Evolutionary conservation across 1,140 invertebrate species (phyloP).

Genomic region (Calliphora vicina): DNA sequence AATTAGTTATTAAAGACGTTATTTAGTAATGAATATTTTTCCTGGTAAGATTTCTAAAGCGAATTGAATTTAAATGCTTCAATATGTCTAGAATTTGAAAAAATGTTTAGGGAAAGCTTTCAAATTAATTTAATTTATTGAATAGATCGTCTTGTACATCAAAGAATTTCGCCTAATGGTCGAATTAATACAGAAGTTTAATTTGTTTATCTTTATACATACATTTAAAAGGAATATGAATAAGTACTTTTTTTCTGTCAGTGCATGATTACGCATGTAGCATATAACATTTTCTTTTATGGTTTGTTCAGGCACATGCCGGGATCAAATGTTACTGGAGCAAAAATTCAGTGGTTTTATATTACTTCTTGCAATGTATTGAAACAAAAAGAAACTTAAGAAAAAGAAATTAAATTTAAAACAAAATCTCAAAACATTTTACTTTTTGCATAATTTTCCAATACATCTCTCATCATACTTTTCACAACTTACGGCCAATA

Average conservation of each 20-base stretch:
- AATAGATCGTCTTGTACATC: too few species aligned
- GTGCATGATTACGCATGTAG: background rate
- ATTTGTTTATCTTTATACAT: too few species aligned
- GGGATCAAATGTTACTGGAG: slow-evolving; percentile 19
- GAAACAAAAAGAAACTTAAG: background rate
- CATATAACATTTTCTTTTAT: slow-evolving; percentile 2
- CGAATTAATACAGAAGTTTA: too few species aligned
- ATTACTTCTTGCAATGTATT: background rate
- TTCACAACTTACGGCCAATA: background rate
- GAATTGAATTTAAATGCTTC: too few species aligned
- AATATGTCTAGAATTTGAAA: too few species aligned
- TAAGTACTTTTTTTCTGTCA: background rate
- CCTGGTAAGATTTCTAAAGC: too few species aligned
- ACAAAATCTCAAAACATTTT: background rate
- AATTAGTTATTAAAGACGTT: too few species aligned
- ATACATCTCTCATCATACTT: background rate
- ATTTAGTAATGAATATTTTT: too few species aligned
- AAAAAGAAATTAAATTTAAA: background rate
- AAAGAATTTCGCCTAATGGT: too few species aligned
- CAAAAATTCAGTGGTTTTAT: background rate
- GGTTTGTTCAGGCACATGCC: background rate
- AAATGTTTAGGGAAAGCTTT: too few species aligned
- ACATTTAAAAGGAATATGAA: too few species aligned
- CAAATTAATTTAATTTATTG: too few species aligned
- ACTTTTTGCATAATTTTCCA: background rate